Evolutionary conservation across 2,888 invertebrate species (phyloP).

Genomic region (Heliconius ismenius): DNA sequence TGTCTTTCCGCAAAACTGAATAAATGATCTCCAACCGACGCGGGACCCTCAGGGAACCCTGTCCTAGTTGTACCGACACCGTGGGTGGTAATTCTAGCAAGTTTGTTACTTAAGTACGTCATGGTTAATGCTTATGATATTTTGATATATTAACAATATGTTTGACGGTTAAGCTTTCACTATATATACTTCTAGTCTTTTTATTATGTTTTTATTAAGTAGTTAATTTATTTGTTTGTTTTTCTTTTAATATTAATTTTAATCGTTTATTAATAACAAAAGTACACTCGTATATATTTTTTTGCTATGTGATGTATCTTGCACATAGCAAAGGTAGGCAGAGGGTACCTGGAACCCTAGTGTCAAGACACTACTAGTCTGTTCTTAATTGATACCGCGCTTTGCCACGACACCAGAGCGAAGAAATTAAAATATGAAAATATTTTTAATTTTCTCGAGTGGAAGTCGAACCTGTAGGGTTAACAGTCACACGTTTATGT

Average conservation of each 20-base stretch:
- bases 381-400: no score
- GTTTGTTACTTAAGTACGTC: not conserved
- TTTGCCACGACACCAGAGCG: no score
- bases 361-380: no score
- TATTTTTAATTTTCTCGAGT: no score
- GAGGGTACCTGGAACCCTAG: no score
- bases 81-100: not conserved
- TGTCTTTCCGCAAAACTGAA: constrained; percentile 37
- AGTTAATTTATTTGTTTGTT: not conserved
- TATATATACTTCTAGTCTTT: not conserved
- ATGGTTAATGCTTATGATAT: not conserved
- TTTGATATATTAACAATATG: not conserved
- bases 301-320: no score
- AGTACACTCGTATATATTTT: no score
- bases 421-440: no score
- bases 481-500: no score
- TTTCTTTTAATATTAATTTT: not conserved
- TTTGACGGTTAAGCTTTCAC: not conserved
- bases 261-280: no score
- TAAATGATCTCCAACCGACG: constrained; percentile 38
- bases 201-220: not conserved
- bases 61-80: constrained; percentile 14
- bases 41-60: constrained; percentile 13
- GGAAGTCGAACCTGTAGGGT: no score
- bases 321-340: no score